A percentile compares a stretch with the other conserved stretches of the same genome.
These are phyloP conservation scores for Leucozona laternaria DNA, from an alignment of 2,888 invertebrate species.

Conservation along the genomic window DNA sequence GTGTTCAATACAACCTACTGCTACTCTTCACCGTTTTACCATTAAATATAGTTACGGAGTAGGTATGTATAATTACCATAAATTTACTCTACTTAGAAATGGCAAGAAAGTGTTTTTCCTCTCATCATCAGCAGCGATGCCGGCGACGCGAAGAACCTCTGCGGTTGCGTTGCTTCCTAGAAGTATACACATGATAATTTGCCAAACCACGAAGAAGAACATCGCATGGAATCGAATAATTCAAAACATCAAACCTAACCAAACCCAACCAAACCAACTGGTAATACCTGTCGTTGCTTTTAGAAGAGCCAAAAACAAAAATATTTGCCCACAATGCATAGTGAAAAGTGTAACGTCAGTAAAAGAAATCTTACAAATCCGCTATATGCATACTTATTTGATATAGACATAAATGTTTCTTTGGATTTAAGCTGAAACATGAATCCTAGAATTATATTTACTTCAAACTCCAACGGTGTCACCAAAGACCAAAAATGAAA, in stretches of 20 bases:
- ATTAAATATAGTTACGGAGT: conserved; percentile 15
- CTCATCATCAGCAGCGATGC: not conserved
- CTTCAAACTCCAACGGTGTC: conserved; percentile 46
- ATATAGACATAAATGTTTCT: not conserved
- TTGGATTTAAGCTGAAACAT: conserved; percentile 45
- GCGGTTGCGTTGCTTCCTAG: conserved; percentile 42
- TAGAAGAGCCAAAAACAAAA: conserved; percentile 14
- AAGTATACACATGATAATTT: conserved; percentile 67
- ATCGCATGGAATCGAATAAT: conserved; percentile 68
- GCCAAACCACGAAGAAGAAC: conserved; percentile 40
- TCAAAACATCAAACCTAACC: conserved; percentile 65
- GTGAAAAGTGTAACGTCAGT: conserved; percentile 27
- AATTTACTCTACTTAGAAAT: conserved; percentile 57
- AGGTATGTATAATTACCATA: conserved; percentile 51
- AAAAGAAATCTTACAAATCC: conserved; percentile 21
- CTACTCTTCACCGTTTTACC: conserved; percentile 6
- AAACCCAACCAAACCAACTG: conserved; percentile 69
- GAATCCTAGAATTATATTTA: conserved; percentile 63
- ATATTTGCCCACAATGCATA: conserved; percentile 4
- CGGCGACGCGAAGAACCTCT: not conserved
- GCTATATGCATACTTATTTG: not conserved
- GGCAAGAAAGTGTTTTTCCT: conserved; percentile 44
- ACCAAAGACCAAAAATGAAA: conserved; percentile 41
- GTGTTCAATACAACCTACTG: conserved; percentile 31
- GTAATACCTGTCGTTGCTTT: conserved; percentile 59